Evolutionary conservation across 1,140 invertebrate species (phyloP), one percentile per base, ranked within the genome.

Genomic region (Monochamus saltuarius): DNA sequence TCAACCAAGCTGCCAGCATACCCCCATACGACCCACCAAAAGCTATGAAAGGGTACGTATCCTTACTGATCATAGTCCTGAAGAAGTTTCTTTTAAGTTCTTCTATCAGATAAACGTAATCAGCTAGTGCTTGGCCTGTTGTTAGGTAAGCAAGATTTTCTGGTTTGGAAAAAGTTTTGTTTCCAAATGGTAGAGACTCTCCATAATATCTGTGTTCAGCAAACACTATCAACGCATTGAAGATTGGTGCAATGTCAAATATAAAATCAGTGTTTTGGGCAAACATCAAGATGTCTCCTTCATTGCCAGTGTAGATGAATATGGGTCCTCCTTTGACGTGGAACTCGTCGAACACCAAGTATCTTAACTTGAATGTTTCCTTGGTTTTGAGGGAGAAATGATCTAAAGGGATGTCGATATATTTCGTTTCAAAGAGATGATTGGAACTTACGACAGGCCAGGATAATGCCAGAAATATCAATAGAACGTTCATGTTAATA

Each of bases 241-340:
- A 94, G 65, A 87, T 75, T 4, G 83, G 78, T 0, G 94, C 95
- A 53, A 89, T 87, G 50, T 98, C 94, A 90, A 92, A 97, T 80
- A 98, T 88, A 71, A 98, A 94, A 34, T 95, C 96, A 1, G 93
- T 94, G 78, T 98, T 97, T 70, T 96, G 80, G 3, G 90, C 91
- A 80, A 99, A 99, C 62, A 84, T 77, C 73, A 91, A 87, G 62
- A 99, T 96, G 66, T 87, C 84, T 56, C 95, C 97, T 82, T 99
- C 97, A 82, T 99, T 99, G 64, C 97, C 97, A n/a, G 95, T 94
- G 73, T 99, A 99, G 73, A 98, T 96, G 74, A 98, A 95, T 64
- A 97, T 93, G 1, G 95, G 92, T 39, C 84, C 81, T 35, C 82
- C 75, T 51, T 77, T 71, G 47, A 85, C 76, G 84, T 88, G 89